These are phyloP conservation scores for Sebastes oblongus DNA, from an alignment of 2,797 vertebrate species.

Conservation along the genomic window DNA sequence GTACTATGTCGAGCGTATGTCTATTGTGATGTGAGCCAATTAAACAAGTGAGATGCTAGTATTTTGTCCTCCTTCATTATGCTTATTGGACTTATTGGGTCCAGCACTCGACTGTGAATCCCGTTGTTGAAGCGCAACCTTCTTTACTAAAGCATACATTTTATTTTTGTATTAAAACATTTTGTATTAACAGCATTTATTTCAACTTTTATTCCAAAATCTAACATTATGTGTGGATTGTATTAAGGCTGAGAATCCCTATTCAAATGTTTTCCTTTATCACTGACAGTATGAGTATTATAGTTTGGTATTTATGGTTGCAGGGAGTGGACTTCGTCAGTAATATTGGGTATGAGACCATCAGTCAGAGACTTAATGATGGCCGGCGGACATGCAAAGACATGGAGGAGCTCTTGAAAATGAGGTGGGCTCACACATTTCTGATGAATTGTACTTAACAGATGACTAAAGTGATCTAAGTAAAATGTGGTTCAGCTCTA, in stretches of 20 bases:
- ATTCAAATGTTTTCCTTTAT: not conserved
- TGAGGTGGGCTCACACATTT: slow-evolving; percentile 82
- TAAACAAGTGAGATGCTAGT: too few species aligned
- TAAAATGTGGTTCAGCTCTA: not conserved
- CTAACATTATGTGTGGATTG: too few species aligned
- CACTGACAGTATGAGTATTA: not conserved
- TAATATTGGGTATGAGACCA: slow-evolving; percentile 87
- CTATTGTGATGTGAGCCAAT: too few species aligned
- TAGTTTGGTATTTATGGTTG: slow-evolving; percentile 2
- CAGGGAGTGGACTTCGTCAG: slow-evolving; percentile 90
- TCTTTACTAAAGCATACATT: too few species aligned
- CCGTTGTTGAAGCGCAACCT: too few species aligned
- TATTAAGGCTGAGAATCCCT: not conserved
- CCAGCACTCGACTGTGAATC: too few species aligned
- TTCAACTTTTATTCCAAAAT: not conserved
- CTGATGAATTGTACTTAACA: not conserved
- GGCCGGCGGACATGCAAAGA: slow-evolving; percentile 95
- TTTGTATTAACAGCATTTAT: not conserved
- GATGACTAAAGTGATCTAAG: rapidly evolving
- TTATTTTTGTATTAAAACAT: not conserved
- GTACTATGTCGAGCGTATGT: too few species aligned
- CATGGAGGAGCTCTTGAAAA: slow-evolving; percentile 92
- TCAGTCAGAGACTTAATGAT: slow-evolving; percentile 88
- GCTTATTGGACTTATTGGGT: too few species aligned
- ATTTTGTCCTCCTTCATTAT: too few species aligned